These are phyloP conservation scores for Manacus vitellinus DNA, from an alignment of 2,113 vertebrate genomes.

Conservation along the genomic window DNA sequence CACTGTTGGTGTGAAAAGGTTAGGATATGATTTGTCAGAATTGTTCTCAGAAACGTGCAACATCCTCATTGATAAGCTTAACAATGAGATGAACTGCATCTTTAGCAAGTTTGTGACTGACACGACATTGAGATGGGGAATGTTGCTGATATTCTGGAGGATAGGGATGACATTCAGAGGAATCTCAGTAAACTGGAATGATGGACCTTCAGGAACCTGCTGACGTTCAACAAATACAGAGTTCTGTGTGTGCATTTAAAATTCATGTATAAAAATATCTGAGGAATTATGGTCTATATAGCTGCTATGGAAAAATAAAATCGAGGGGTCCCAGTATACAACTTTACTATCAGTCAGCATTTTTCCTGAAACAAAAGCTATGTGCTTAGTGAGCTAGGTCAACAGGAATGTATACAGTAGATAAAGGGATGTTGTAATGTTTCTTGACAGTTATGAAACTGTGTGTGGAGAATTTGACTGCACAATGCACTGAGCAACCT, in stretches of 20 bases:
- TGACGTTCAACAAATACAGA: background rate
- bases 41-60: background rate
- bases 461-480: background rate
- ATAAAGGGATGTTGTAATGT: background rate
- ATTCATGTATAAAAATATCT: background rate
- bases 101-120: background rate
- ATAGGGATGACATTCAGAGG: background rate
- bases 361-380: background rate
- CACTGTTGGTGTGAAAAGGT: background rate
- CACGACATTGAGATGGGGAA: accelerated
- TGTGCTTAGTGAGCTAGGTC: background rate
- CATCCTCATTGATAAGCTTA: background rate
- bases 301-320: background rate
- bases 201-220: background rate
- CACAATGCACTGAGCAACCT: background rate
- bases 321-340: background rate
- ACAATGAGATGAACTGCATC: background rate
- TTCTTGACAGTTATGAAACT: background rate
- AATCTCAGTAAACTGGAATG: background rate
- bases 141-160: background rate
- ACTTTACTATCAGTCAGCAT: background rate
- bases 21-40: background rate
- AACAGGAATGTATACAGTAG: background rate
- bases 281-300: background rate
- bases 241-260: background rate